These are phyloP conservation scores for Periophthalmus modestus DNA, from an alignment of 2,113 vertebrate species.

Conservation along the genomic window DNA sequence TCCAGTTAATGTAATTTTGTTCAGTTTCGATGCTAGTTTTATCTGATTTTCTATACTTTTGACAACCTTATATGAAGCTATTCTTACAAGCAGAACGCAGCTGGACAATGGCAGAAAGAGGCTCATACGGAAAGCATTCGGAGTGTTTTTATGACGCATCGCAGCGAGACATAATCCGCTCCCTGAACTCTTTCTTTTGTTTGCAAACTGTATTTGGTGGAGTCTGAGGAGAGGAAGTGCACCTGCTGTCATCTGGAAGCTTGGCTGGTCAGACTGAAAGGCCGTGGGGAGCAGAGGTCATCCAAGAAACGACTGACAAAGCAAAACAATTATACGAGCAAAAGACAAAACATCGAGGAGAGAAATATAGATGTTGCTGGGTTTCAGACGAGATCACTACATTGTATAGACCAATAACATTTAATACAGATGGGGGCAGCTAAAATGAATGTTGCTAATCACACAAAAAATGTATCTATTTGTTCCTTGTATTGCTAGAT, in stretches of 20 bases:
- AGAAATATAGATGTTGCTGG: too few relatives aligned
- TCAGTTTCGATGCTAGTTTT: too few relatives aligned
- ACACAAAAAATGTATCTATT: too few relatives aligned
- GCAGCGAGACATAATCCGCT: slow-evolving; percentile 50
- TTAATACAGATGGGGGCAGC: too few relatives aligned
- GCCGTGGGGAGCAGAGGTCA: slow-evolving; percentile 31
- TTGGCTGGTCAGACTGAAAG: slow-evolving; percentile 48
- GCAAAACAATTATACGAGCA: slow-evolving; percentile 35
- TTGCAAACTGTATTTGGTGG: slow-evolving; percentile 40
- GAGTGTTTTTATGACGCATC: slow-evolving; percentile 6
- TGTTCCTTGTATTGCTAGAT: too few relatives aligned
- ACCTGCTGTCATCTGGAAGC: slow-evolving; percentile 60
- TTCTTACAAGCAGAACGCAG: slow-evolving; percentile 56
- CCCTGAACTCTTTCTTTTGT: slow-evolving; percentile 44
- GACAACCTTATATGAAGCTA: slow-evolving; percentile 40
- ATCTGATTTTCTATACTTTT: too few relatives aligned
- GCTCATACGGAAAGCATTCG: slow-evolving; percentile 18
- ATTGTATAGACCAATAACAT: too few relatives aligned
- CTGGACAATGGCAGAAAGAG: slow-evolving; percentile 43
- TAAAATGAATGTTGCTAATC: too few relatives aligned
- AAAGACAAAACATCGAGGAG: slow-evolving; percentile 1
- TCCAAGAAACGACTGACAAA: slow-evolving; percentile 48
- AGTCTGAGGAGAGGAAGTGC: slow-evolving; percentile 57
- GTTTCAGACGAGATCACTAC: too few relatives aligned
- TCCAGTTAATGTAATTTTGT: too few relatives aligned